phyloP scores from a whole-genome alignment of 2,797 vertebrate species.

The Mus caroli region DNA sequence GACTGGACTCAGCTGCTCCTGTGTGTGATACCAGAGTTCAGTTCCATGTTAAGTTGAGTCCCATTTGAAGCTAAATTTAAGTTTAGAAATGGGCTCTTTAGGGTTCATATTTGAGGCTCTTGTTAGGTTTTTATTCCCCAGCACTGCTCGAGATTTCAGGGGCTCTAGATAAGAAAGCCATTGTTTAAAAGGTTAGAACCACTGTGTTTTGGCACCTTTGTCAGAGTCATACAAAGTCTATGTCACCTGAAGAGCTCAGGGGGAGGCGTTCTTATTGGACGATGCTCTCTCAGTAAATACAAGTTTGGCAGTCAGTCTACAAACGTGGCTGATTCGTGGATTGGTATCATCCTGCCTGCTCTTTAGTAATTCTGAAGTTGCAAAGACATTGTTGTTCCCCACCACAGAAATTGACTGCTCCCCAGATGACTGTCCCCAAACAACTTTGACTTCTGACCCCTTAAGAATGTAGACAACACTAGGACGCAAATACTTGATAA shows the following conservation, averaged over 20 bases:
- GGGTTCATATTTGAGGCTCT: conserved; percentile 9
- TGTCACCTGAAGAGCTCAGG: conserved; percentile 14
- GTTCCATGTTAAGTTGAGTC: neutral
- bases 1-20: neutral
- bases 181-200: neutral
- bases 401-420: neutral
- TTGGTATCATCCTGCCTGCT: neutral
- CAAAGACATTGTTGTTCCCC: neutral
- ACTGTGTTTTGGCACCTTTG: neutral
- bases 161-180: neutral
- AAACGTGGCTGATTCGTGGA: neutral
- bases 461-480: neutral
- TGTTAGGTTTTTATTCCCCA: conserved; percentile 13
- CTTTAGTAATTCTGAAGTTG: conserved; percentile 35
- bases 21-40: neutral
- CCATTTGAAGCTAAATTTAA: conserved; percentile 21
- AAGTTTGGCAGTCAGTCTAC: conserved; percentile 60
- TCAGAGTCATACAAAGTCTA: conserved; percentile 15
- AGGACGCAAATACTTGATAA: conserved; percentile 50
- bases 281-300: conserved; percentile 6
- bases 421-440: conserved; percentile 1
- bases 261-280: conserved; percentile 3
- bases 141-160: neutral
- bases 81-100: conserved; percentile 22
- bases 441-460: neutral